Percentiles rank a stretch among this genome's conserved stretches.
phyloP scores from a whole-genome alignment of 2,797 vertebrate genomes.

The Coranthus polyacanthus region DNA sequence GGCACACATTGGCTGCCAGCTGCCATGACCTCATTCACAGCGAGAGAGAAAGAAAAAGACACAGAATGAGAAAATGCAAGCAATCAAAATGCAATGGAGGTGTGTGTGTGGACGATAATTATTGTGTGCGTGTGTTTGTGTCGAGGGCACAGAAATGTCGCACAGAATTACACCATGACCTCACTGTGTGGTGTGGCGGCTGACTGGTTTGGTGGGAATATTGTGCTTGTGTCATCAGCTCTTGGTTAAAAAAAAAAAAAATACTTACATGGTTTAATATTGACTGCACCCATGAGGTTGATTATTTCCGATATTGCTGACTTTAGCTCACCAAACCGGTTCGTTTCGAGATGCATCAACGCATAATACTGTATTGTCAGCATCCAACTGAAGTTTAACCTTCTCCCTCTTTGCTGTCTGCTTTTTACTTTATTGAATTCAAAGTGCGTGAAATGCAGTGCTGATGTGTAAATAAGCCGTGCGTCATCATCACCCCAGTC shows the following conservation, averaged over 20 bases:
- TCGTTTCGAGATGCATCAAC: no score
- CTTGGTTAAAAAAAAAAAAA: no score
- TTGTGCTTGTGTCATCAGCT: constrained; percentile 29
- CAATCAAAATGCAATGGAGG: constrained; percentile 33
- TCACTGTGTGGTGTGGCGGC: constrained; percentile 35
- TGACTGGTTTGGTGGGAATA: constrained; percentile 12
- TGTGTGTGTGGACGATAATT: no score
- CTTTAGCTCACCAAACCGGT: neutral
- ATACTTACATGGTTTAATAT: no score
- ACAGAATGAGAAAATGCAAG: constrained; percentile 44
- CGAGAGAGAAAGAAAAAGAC: constrained; percentile 29
- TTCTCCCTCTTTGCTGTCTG: neutral
- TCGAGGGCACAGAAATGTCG: constrained; percentile 2
- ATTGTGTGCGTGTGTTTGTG: constrained; percentile 14
- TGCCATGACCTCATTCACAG: constrained; percentile 77
- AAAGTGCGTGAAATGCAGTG: neutral
- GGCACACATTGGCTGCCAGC: constrained; percentile 67
- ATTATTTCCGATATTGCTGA: neutral
- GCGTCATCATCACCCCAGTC: constrained; percentile 5
- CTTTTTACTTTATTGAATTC: neutral
- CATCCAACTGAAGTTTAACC: neutral
- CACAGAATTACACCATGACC: constrained; percentile 49
- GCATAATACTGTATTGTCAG: no score
- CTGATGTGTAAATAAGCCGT: constrained; percentile 14
- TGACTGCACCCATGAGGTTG: no score